Conservation (phyloP, 2,113 vertebrate genomes). For the Phalacrocorax brasilianus region DNA sequence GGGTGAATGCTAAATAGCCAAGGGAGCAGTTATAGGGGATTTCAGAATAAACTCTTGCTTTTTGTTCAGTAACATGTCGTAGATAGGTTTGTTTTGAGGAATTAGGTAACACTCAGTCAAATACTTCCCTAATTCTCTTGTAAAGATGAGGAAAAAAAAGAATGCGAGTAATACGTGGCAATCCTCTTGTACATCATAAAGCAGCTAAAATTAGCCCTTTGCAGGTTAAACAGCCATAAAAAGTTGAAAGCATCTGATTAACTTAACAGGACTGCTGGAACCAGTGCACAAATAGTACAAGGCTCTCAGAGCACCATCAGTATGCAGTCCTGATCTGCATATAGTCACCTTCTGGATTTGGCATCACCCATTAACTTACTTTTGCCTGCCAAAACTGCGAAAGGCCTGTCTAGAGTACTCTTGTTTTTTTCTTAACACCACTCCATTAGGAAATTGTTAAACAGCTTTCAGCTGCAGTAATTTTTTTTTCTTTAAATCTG, state of each 20-base stretch:
- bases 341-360: not conserved
- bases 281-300: not conserved
- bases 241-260: not conserved
- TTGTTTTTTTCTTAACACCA: not conserved
- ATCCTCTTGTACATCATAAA: not conserved
- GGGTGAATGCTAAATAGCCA: not conserved
- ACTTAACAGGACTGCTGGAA: not conserved
- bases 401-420: not conserved
- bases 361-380: not conserved
- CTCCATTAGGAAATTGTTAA: not conserved
- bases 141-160: not conserved
- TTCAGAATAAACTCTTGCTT: not conserved
- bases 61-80: not conserved
- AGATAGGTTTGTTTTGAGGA: not conserved
- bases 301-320: not conserved
- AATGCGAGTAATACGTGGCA: fast-evolving
- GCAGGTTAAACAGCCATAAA: not conserved
- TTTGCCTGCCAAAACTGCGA: not conserved
- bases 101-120: not conserved
- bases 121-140: not conserved
- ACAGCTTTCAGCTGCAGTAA: not conserved
- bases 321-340: not conserved
- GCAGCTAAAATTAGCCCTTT: not conserved
- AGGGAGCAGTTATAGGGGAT: not conserved
- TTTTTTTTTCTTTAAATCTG: not conserved